Evolutionary conservation across 2,888 invertebrate genomes (phyloP), one percentile per base, ranked within the genome.

Genomic region (Leptinotarsa haldemani): DNA sequence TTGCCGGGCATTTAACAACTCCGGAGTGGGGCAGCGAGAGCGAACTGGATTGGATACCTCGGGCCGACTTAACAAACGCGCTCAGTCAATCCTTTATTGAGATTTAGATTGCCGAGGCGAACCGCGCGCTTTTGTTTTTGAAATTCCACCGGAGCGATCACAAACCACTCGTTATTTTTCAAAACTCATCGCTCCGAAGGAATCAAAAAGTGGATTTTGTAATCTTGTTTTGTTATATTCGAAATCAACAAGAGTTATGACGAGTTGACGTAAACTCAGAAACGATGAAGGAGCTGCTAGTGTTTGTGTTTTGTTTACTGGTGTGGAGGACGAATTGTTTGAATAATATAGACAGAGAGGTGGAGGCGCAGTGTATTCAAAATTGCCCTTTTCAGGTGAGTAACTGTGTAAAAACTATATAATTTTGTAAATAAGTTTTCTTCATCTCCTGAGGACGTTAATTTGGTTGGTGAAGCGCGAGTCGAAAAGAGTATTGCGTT

Each of bases 311-410:
- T 77, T 70, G 74, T 67, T 74, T 67, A 25, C 50, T 78, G 18
- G 25, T 74, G 47, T 47, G 74, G 50, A 68, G 69, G 48, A 71
- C 70, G 63, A 72, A 46, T 70, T 70, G 74, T 76, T 74, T 77
- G 69, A 77, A 80, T 71, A 72, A 75, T 76, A 74, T 76, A 65
- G 79, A 79, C 67, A 75, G 70, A 50, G 82, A 83, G 77, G 84
- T 86, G 40, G 85, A 86, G 73, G 78, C 80, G 67, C 80, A 85
- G 67, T 86, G 86, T 71, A 80, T 83, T 3, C 82, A 85, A 75
- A 82, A 84, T 79, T 86, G 86, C 71, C 83, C 85, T 30, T 74
- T 83, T 25, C 85, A 86, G 84, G 86, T 86, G 40, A 40, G 40
- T 9, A 40, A 9, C 2, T 40, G 2, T 9, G 40, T 40, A 7